Percentiles rank a stretch among this genome's conserved stretches.
Evolutionary conservation across 1,140 invertebrate genomes (phyloP).

Genomic region (Atta cephalotes): DNA sequence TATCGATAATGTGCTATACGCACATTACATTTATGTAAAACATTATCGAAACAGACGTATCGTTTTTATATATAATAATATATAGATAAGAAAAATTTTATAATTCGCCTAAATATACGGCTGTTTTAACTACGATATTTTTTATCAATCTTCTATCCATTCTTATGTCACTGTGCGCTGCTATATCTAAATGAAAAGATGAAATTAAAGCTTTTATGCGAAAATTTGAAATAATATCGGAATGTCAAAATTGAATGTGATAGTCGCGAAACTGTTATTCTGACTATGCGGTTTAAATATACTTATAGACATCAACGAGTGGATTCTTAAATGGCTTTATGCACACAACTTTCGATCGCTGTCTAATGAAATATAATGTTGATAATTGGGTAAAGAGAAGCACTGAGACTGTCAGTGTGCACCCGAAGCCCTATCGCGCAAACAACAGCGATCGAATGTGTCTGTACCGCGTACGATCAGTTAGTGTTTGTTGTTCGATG

Average conservation of each 20-base stretch:
- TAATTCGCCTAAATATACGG: conserved; percentile 63
- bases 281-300: conserved; percentile 19
- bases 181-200: background rate
- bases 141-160: background rate
- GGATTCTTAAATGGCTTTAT: conserved; percentile 22
- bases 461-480: background rate
- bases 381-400: conserved; percentile 86
- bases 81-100: conserved; percentile 55
- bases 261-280: conserved; percentile 37
- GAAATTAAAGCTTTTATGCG: background rate
- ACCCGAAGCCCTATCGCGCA: conserved; percentile 82
- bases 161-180: background rate
- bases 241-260: conserved; percentile 9
- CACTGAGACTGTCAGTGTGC: conserved; percentile 83
- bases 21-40: conserved; percentile 29
- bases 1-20: conserved; percentile 57
- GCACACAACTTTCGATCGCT: conserved; percentile 78
- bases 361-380: conserved; percentile 83
- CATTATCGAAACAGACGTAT: conserved; percentile 29
- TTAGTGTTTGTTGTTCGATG: conserved; percentile 22
- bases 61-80: conserved; percentile 37
- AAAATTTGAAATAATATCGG: background rate
- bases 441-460: background rate
- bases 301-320: conserved; percentile 31
- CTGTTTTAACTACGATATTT: conserved; percentile 39